Base-by-base conservation (phyloP, 1,140 invertebrate genomes). In the Paralvinella palmiformis region DNA sequence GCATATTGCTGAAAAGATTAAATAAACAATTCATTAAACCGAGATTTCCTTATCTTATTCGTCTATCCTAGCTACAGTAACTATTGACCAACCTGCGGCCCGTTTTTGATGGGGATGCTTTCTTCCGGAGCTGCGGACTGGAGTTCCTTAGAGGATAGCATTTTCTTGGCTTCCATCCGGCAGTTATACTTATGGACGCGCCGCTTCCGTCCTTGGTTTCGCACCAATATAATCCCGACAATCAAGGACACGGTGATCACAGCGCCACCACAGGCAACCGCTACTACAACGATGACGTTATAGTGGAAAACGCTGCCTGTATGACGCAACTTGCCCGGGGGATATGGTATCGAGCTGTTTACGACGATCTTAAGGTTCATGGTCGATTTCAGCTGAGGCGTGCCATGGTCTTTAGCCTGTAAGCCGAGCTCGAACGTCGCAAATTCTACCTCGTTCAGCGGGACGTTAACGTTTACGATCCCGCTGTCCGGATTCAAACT, bases 121-220 rank as follows among this genome's bases (percentile, higher is more conserved):
- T n/a, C n/a, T n/a, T n/a, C n/a, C n/a, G n/a, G n/a, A n/a, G n/a
- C n/a, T n/a, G n/a, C n/a, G n/a, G n/a, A n/a, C n/a, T n/a, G n/a
- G n/a, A n/a, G n/a, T n/a, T n/a, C n/a, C n/a, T n/a, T n/a, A n/a
- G n/a, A n/a, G n/a, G 62, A 35, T 1, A 63, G 50, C 62, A 63
- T 63, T 36, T 62, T 55, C 20, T 62, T 7, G 13, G 64, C 59
- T 29, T 66, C 64, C 52, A 60, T 41, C 10, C 64, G 59, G 29
- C 64, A 66, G 52, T 66, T 66, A 50, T 66, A 66, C 36, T 62
- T 66, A 32, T 55, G 41, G n/a, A 50, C 31, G 5, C 31, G 31
- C 24, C 44, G 53, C 29, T 55, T 24, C 29, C 37, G 41, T 3
- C 56, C 64, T 24, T 61, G 48, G n/a, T 35, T 10, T 13, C 64